phyloP scores from a whole-genome alignment of 2,888 invertebrate species.

The Orthonevra nobilis region DNA sequence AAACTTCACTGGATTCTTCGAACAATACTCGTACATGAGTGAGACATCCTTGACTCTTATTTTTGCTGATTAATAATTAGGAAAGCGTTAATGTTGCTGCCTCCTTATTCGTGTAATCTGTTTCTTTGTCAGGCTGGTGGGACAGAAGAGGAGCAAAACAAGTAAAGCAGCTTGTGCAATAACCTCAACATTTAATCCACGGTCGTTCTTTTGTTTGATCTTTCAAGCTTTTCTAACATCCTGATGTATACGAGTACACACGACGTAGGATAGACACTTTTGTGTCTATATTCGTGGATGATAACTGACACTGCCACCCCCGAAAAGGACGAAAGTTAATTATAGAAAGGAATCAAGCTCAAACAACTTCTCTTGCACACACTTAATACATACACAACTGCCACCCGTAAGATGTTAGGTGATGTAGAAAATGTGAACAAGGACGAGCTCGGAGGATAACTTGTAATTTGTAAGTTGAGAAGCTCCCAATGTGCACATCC shows the following conservation, averaged over 20 bases:
- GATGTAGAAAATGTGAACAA: conserved; percentile 39
- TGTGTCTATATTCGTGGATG: not conserved
- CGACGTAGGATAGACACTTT: not conserved
- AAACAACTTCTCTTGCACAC: conserved; percentile 17
- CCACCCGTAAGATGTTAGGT: conserved; percentile 13
- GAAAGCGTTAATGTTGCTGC: conserved; percentile 17
- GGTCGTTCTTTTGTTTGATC: conserved; percentile 61
- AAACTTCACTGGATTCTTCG: conserved; percentile 43
- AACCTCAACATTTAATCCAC: conserved; percentile 63
- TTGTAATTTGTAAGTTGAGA: conserved; percentile 57
- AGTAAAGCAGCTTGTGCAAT: conserved; percentile 46
- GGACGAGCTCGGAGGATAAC: conserved; percentile 4
- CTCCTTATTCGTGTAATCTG: conserved; percentile 26
- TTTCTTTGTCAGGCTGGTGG: conserved; percentile 12
- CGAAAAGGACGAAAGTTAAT: conserved; percentile 58
- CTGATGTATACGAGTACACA: conserved; percentile 28
- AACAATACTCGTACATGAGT: conserved; percentile 13
- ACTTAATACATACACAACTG: too few relatives aligned
- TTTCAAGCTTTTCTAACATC: conserved; percentile 50
- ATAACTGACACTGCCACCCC: not conserved
- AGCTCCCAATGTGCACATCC: conserved; percentile 55
- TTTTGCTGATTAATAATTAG: conserved; percentile 54
- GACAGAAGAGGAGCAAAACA: conserved; percentile 13
- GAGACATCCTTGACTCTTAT: not conserved
- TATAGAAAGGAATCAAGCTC: conserved; percentile 55